phyloP scores from a whole-genome alignment of 2,888 invertebrate genomes.

The Tipula lateralis region DNA sequence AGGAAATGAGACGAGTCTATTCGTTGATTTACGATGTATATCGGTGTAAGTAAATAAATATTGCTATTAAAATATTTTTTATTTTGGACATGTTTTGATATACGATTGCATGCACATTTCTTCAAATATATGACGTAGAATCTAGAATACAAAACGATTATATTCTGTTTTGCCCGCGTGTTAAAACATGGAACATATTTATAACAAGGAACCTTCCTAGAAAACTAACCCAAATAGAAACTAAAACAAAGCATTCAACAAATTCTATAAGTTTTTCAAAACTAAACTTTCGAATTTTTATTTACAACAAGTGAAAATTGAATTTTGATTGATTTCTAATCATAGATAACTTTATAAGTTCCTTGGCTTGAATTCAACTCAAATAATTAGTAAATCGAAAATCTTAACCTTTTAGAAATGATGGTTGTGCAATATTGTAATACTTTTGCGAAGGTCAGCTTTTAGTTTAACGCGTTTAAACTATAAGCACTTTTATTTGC shows the following conservation, averaged over 20 bases:
- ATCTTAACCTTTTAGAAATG: too few species aligned
- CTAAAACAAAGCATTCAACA: neutral
- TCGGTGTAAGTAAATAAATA: conserved; percentile 49
- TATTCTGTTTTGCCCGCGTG: neutral
- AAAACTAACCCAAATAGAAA: neutral
- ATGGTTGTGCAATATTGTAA: too few species aligned
- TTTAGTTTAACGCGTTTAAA: too few species aligned
- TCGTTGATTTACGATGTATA: conserved; percentile 55
- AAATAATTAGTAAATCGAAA: too few species aligned
- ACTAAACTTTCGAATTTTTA: neutral
- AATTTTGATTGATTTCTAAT: too few species aligned
- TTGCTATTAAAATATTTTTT: neutral
- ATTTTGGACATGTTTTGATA: neutral
- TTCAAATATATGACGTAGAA: neutral
- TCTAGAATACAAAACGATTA: neutral
- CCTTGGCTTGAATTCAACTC: too few species aligned
- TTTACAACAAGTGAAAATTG: neutral
- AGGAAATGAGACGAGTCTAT: conserved; percentile 54
- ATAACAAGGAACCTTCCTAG: neutral
- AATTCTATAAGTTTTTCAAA: neutral
- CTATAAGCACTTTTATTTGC: too few species aligned
- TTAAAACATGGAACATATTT: neutral
- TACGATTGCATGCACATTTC: neutral
- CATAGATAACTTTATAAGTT: too few species aligned
- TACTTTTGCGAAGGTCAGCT: too few species aligned